These are phyloP conservation scores for Eupelmus urozonus DNA, from an alignment of 2,888 invertebrate genomes.

Conservation along the genomic window DNA sequence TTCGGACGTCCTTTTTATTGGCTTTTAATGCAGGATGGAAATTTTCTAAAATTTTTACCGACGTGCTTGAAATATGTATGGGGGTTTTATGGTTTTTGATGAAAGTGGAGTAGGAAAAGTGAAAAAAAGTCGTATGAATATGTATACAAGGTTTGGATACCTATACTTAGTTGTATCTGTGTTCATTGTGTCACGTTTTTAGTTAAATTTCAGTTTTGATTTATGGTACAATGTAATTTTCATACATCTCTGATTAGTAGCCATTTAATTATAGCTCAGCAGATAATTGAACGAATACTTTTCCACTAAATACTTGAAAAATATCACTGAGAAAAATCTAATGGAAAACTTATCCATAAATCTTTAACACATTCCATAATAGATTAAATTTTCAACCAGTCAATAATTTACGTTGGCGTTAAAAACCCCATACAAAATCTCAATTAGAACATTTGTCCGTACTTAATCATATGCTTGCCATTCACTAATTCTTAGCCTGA, in stretches of 20 bases:
- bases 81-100: neutral
- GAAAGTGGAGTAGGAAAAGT: neutral
- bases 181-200: too few species aligned
- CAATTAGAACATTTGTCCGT: neutral
- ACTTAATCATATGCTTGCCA: neutral
- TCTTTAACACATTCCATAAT: neutral
- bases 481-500: neutral
- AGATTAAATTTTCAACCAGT: neutral
- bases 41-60: conserved; percentile 1
- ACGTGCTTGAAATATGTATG: too few species aligned
- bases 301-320: too few species aligned
- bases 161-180: too few species aligned
- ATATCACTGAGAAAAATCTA: too few species aligned
- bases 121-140: neutral
- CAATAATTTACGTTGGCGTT: neutral
- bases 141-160: neutral
- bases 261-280: too few species aligned
- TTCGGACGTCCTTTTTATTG: conserved; percentile 26
- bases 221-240: too few species aligned
- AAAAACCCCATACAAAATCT: neutral
- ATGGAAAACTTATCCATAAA: neutral
- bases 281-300: too few species aligned
- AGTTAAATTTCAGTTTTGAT: too few species aligned
- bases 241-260: too few species aligned
- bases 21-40: neutral